Base-by-base conservation (phyloP, 2,888 invertebrate species). In the Pachymerium ferrugineum region DNA sequence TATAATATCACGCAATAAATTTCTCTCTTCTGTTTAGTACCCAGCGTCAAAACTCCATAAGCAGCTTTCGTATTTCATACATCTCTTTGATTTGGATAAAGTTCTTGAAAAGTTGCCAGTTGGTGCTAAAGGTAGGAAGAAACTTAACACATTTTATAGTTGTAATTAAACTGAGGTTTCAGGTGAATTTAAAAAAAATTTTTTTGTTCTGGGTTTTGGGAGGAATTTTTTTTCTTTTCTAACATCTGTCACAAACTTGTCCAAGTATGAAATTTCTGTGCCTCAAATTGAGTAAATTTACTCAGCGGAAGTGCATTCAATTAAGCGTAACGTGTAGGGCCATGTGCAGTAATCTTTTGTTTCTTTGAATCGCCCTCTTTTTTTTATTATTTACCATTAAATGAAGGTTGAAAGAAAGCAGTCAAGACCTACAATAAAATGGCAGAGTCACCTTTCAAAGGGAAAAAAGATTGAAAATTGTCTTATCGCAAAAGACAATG, bases 281-380 rank as follows among this genome's bases (percentile, higher is more conserved):
- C 47, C 19, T 47, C 22, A 47, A 47, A 47, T 47, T 47, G 47
- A 47, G 47, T 47, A 47, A 47, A 47, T 47, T 47, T 22, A 47
- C 47, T 47, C 47, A 47, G 47, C 47, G 47, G 47, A 47, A 47
- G 47, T 47, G 47, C 47, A 47, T 47, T 47, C 47, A 47, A 47
- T 47, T 47, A 47, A 47, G 47, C 47, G 47, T 47, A 47, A 47
- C 47, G 47, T 47, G 47, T 22, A 47, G 47, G 47, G 47, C 47
- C 47, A 47, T 47, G 47, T 47, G 47, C 47, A 47, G 22, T 47
- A n/a, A 16, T 47, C 47, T 47, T 47, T 47, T 47, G 47, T 47
- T 47, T 47, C 47, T 47, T 47, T 16, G 22, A 47, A 16, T n/a
- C n/a, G n/a, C n/a, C n/a, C n/a, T n/a, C n/a, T n/a, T n/a, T 47